Percentiles rank a stretch among this genome's conserved stretches.
Conservation (phyloP, 1,140 invertebrate genomes). For the Aphaenogaster rudis region DNA sequence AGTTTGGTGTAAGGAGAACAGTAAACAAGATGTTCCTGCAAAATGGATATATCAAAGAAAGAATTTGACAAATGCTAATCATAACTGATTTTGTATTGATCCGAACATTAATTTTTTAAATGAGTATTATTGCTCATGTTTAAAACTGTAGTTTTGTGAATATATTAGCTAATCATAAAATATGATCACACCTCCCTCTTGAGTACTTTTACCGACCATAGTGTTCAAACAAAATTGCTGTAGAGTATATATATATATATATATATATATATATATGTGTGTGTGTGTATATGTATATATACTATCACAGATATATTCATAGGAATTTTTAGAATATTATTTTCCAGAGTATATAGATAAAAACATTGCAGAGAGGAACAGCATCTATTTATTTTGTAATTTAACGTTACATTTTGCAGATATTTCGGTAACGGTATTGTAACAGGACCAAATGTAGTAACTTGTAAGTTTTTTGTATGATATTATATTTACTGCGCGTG, state of each 20-base stretch:
- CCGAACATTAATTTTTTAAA: slow-evolving; percentile 8
- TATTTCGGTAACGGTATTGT: neutral
- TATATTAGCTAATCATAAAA: slow-evolving; percentile 43
- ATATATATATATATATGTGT: neutral
- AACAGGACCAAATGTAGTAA: slow-evolving; percentile 61
- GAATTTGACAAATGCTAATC: slow-evolving; percentile 8
- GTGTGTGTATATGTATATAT: neutral
- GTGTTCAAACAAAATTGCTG: slow-evolving; percentile 67
- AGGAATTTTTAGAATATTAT: slow-evolving; percentile 46
- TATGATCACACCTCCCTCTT: neutral
- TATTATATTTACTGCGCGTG: neutral
- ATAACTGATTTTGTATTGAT: neutral
- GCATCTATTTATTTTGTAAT: slow-evolving; percentile 46
- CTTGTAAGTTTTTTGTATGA: slow-evolving; percentile 32
- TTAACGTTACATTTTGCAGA: slow-evolving; percentile 9
- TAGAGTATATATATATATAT: slow-evolving; percentile 27
- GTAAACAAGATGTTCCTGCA: neutral
- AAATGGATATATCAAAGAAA: neutral
- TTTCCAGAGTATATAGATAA: slow-evolving; percentile 10
- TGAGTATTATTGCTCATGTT: slow-evolving; percentile 29
- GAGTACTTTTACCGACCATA: slow-evolving; percentile 60
- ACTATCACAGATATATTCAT: slow-evolving; percentile 10
- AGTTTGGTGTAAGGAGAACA: neutral
- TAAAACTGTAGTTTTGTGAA: slow-evolving; percentile 50
- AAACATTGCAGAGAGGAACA: slow-evolving; percentile 4